Evolutionary conservation across 2,888 invertebrate species (phyloP), one percentile per base, ranked within the genome.

Genomic region (Andrena marginata): DNA sequence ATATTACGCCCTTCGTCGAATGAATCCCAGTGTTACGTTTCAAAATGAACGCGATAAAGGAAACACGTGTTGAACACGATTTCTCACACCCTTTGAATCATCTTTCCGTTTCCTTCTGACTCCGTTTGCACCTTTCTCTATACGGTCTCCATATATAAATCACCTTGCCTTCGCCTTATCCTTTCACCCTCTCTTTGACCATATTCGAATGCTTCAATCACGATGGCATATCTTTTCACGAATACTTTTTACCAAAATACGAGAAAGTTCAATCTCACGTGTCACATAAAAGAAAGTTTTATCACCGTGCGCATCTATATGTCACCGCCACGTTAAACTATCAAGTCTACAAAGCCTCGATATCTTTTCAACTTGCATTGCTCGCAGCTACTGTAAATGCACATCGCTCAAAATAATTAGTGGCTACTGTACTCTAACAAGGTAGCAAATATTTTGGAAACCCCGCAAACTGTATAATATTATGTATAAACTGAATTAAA

Each of bases 41-140:
- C 77, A 85, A 88, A 91, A 91, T 91, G 88, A 92, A 90, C 87
- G 88, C 87, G 92, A 92, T 92, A 92, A 91, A 90, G 85, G 90
- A 90, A 91, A 92, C 91, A 92, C 93, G 92, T 92, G 92, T 93
- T 92, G 92, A 93, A 89, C 92, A 91, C 89, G 90, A 87, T 89
- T 81, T 81, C 87, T 85, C 80, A 64, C 71, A 67, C 85, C 82
- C 84, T 56, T 54, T 23, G 75, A 68, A 48, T 75, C 75, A 68
- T 63, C 73, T 70, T 84, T 75, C 64, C 35, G 60, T 67, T 64
- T 80, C 82, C 69, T 77, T 84, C 76, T 80, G 80, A 81, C 69
- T 63, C 72, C 80, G 73, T 77, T 68, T 82, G 81, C 77, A 69
- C 79, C 70, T 85, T 78, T 79, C 83, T 60, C 77, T 59, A 56